phyloP scores from a whole-genome alignment of 2,888 invertebrate genomes.

The Drosophila koepferae region DNA sequence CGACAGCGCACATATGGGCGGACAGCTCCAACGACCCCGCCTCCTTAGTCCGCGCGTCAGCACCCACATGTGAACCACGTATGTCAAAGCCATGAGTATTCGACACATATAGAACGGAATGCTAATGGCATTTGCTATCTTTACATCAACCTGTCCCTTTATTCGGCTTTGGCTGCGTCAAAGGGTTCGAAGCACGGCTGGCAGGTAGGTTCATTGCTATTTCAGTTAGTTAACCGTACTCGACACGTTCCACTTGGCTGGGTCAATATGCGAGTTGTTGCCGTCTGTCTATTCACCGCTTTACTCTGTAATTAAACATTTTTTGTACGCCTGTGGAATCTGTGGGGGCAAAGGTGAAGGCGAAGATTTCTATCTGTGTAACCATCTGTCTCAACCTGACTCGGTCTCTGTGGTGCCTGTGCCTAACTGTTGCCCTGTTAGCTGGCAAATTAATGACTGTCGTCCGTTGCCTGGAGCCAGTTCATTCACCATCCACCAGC shows the following conservation, averaged over 20 bases:
- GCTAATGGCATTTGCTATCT: conserved; percentile 71
- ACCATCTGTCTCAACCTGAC: conserved; percentile 11
- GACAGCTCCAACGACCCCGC: conserved; percentile 1
- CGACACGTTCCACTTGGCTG: conserved; percentile 70
- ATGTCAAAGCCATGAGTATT: conserved; percentile 38
- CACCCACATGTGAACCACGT: conserved; percentile 49
- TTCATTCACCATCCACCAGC: conserved; percentile 57
- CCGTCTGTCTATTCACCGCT: conserved; percentile 46
- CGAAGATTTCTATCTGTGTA: conserved; percentile 47
- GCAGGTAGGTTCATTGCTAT: conserved; percentile 50
- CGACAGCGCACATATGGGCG: conserved; percentile 21
- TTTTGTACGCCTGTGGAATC: conserved; percentile 51
- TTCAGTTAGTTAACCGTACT: conserved; percentile 79
- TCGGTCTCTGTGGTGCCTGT: conserved; percentile 12
- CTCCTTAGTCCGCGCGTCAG: not conserved
- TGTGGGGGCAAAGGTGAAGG: conserved; percentile 44
- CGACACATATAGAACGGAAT: conserved; percentile 59
- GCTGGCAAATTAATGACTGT: conserved; percentile 67
- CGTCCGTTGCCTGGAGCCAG: conserved; percentile 60
- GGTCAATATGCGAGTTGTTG: conserved; percentile 62
- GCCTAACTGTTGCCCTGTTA: conserved; percentile 44
- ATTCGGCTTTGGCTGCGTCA: conserved; percentile 49
- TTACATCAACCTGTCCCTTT: conserved; percentile 40
- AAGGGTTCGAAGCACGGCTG: conserved; percentile 61
- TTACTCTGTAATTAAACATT: conserved; percentile 69